phyloP scores from a whole-genome alignment of 2,113 vertebrate genomes.

The Cebus imitator region DNA sequence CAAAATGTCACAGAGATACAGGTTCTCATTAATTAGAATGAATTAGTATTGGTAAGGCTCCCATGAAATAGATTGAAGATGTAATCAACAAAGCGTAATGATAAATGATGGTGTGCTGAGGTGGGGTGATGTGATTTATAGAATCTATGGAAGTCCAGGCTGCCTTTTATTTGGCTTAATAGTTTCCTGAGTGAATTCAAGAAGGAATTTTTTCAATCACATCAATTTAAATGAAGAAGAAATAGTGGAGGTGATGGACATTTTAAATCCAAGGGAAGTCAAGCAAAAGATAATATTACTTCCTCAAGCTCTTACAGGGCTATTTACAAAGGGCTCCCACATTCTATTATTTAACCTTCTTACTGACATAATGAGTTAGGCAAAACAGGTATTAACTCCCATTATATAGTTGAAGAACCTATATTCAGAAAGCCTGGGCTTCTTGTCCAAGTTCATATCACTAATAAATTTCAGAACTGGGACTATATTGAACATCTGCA shows the following conservation, averaged over 20 bases:
- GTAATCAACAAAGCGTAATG: slow-evolving; percentile 41
- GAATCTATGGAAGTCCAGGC: background rate
- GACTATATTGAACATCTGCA: background rate
- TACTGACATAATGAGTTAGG: background rate
- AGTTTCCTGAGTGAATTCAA: slow-evolving; percentile 60
- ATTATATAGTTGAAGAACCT: background rate
- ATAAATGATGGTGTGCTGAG: background rate
- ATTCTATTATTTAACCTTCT: background rate
- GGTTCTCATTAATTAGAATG: slow-evolving; percentile 36
- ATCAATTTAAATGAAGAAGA: slow-evolving; percentile 54
- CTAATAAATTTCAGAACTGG: background rate
- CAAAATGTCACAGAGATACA: background rate
- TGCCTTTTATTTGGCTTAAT: slow-evolving; percentile 54
- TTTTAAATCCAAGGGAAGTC: slow-evolving; percentile 43
- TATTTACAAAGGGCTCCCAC: background rate
- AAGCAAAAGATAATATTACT: slow-evolving; percentile 13
- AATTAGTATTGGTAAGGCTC: slow-evolving; percentile 23
- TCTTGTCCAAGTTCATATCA: background rate
- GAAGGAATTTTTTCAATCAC: background rate
- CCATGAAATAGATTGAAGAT: background rate
- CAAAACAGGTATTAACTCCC: background rate
- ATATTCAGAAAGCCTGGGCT: background rate
- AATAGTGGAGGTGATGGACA: background rate
- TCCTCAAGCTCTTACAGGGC: background rate
- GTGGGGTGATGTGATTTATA: slow-evolving; percentile 56